A percentile compares a stretch with the other conserved stretches of the same genome.
These are phyloP conservation scores for Pedionomus torquatus DNA, from an alignment of 2,113 vertebrate species.

Conservation along the genomic window DNA sequence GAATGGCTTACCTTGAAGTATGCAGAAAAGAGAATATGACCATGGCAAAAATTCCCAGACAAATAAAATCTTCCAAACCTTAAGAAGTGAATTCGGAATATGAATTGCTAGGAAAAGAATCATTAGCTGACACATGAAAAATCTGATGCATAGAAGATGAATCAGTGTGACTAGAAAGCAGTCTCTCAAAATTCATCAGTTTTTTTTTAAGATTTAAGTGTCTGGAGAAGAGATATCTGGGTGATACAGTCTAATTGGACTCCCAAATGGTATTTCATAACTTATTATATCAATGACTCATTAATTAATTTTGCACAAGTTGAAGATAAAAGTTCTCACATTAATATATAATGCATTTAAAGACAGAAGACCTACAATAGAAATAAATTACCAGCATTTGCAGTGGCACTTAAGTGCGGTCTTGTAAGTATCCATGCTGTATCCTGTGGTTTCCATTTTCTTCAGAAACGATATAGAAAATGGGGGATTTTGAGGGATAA, in stretches of 20 bases:
- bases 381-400: background rate
- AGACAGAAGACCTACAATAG: background rate
- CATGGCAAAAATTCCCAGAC: background rate
- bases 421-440: background rate
- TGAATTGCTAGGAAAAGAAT: background rate
- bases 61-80: background rate
- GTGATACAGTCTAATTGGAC: background rate
- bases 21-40: background rate
- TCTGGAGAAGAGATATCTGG: background rate
- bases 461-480: background rate
- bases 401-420: background rate
- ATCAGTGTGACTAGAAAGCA: background rate
- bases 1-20: background rate
- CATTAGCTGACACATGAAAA: background rate
- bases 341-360: background rate
- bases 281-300: background rate
- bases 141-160: background rate
- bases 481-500: background rate
- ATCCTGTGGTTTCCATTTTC: background rate
- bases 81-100: background rate
- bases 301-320: background rate
- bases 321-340: background rate
- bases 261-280: background rate
- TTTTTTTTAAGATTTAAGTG: background rate
- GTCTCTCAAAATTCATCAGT: background rate